Evolutionary conservation across 2,113 vertebrate species (phyloP).

Genomic region (Gobius niger): DNA sequence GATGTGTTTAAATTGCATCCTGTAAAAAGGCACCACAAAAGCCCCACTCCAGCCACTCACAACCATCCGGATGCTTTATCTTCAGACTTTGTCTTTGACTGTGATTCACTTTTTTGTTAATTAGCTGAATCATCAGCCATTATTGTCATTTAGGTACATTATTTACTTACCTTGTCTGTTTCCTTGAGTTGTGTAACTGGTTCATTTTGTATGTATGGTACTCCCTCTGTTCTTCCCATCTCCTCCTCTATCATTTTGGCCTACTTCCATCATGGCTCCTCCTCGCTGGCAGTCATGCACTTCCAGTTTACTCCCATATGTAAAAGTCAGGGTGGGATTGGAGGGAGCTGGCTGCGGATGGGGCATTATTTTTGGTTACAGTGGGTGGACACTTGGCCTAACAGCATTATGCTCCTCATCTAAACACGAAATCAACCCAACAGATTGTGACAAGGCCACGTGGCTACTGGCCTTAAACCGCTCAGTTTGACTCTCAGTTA

Average conservation of each 20-base stretch:
- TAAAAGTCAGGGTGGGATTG: slow-evolving; percentile 67
- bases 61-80: slow-evolving; percentile 65
- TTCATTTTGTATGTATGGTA: slow-evolving; percentile 27
- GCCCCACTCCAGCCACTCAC: slow-evolving; percentile 64
- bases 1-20: slow-evolving; percentile 80
- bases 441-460: slow-evolving; percentile 65
- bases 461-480: slow-evolving; percentile 66
- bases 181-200: slow-evolving; percentile 34
- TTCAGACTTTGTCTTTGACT: slow-evolving; percentile 58
- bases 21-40: slow-evolving; percentile 66
- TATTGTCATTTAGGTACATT: slow-evolving; percentile 41
- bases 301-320: slow-evolving; percentile 71
- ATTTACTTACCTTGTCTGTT: slow-evolving; percentile 22
- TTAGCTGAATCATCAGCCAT: slow-evolving; percentile 38
- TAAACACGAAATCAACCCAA: slow-evolving; percentile 60
- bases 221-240: slow-evolving; percentile 44
- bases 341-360: slow-evolving; percentile 47
- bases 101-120: slow-evolving; percentile 46
- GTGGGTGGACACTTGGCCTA: slow-evolving; percentile 59
- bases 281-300: slow-evolving; percentile 63
- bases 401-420: slow-evolving; percentile 24
- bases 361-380: slow-evolving; percentile 64
- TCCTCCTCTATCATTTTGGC: slow-evolving; percentile 67
- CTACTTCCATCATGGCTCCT: slow-evolving; percentile 71
- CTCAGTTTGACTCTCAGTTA: slow-evolving; percentile 72